Percentiles rank a stretch among this genome's conserved stretches.
Conservation (phyloP, 2,888 invertebrate genomes). For the Pterostichus madidus region DNA sequence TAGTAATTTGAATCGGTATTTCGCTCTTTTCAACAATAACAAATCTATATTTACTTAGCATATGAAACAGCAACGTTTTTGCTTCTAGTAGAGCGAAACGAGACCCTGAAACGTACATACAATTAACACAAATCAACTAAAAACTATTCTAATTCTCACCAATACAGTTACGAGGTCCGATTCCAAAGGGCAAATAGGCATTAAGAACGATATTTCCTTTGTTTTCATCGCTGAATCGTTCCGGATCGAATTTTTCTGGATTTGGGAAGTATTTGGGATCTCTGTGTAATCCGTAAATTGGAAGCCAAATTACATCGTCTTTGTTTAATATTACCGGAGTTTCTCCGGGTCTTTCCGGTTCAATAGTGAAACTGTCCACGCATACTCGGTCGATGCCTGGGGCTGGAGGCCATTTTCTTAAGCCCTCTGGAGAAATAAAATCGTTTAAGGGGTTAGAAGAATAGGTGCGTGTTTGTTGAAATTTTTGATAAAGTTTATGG, state of each 20-base stretch:
- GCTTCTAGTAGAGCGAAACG: constrained; percentile 76
- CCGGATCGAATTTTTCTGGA: constrained; percentile 81
- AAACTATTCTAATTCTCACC: constrained; percentile 74
- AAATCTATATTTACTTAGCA: constrained; percentile 73
- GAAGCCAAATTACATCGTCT: constrained; percentile 75
- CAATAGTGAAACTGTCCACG: constrained; percentile 76
- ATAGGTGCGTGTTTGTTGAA: no score
- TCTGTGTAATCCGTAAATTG: constrained; percentile 77
- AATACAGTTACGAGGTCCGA: constrained; percentile 81
- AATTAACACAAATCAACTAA: constrained; percentile 77
- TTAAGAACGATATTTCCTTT: constrained; percentile 76
- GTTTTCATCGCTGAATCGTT: constrained; percentile 80
- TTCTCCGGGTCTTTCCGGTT: constrained; percentile 70
- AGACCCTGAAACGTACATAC: constrained; percentile 75
- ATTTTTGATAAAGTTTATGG: no score
- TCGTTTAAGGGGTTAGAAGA: no score
- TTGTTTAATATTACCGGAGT: constrained; percentile 73
- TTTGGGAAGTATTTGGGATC: constrained; percentile 79
- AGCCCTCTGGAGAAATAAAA: constrained; percentile 69
- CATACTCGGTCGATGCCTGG: constrained; percentile 77
- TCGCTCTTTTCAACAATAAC: constrained; percentile 68
- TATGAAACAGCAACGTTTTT: constrained; percentile 74
- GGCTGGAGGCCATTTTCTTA: constrained; percentile 76
- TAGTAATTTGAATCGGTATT: constrained; percentile 71
- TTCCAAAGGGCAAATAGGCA: constrained; percentile 80